Percentiles rank a stretch among this genome's conserved stretches.
Evolutionary conservation across 2,113 vertebrate species (phyloP).

Genomic region (Crotalus helleri): DNA sequence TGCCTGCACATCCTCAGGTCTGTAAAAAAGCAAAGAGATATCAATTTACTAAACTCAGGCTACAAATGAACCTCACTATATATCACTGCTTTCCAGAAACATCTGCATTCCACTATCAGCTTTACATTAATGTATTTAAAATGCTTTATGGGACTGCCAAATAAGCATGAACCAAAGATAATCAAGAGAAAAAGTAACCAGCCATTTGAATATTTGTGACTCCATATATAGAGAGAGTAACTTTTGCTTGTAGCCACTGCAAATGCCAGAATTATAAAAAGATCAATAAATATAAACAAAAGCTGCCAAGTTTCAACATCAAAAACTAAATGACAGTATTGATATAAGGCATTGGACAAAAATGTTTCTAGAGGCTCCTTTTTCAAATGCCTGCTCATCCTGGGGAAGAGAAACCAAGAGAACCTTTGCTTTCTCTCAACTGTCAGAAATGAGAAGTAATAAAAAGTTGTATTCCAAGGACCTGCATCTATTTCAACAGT

Average conservation of each 20-base stretch:
- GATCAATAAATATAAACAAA: background rate
- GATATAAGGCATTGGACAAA: background rate
- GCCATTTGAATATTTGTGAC: background rate
- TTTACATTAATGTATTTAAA: background rate
- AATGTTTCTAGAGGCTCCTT: background rate
- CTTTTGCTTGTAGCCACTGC: background rate
- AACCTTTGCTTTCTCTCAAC: background rate
- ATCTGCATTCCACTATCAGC: background rate
- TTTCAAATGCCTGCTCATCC: background rate
- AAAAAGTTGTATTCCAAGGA: background rate
- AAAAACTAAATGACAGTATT: background rate
- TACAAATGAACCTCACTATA: background rate
- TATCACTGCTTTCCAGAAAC: background rate
- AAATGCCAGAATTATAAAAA: background rate
- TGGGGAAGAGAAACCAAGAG: background rate
- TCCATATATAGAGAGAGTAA: background rate
- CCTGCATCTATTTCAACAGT: background rate
- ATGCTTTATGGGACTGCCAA: no score
- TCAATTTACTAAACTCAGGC: background rate
- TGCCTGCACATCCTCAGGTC: slow-evolving; percentile 94
- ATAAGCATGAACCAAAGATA: no score
- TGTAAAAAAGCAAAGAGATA: slow-evolving; percentile 50
- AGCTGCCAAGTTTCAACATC: background rate
- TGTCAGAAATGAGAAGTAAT: background rate
- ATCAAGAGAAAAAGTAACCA: background rate